phyloP scores from a whole-genome alignment of 2,888 invertebrate species.

The Reticulitermes lucifugus region DNA sequence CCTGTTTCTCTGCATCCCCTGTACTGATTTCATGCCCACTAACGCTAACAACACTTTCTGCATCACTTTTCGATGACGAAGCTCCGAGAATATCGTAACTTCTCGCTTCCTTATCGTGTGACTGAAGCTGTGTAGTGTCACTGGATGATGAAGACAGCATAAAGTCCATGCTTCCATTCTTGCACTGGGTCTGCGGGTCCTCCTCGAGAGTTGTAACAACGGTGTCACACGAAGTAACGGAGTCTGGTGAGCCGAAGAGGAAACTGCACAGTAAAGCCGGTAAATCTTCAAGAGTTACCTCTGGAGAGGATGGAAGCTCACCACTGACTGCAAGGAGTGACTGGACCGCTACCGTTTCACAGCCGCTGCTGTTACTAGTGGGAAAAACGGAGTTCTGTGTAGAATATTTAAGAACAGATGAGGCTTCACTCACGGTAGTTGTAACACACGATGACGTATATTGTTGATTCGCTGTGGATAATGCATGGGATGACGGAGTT shows the following conservation, averaged over 20 bases:
- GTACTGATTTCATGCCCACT: not conserved
- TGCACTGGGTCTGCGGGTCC: conserved; percentile 1
- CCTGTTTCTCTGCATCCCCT: not conserved
- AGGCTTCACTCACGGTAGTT: not conserved
- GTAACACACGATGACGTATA: not conserved
- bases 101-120: not conserved
- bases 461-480: not conserved
- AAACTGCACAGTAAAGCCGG: conserved; percentile 34
- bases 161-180: conserved; percentile 40
- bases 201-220: conserved; percentile 26
- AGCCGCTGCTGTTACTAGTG: not conserved
- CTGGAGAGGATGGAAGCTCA: not conserved
- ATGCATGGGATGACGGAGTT: not conserved
- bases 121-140: not conserved
- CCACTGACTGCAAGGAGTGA: not conserved
- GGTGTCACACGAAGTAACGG: conserved; percentile 23
- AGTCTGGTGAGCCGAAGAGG: conserved; percentile 40
- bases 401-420: conserved; percentile 9
- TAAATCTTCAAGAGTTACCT: conserved; percentile 16
- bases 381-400: conserved; percentile 4
- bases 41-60: not conserved
- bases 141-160: conserved; percentile 13
- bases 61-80: conserved; percentile 20
- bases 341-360: not conserved
- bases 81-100: not conserved